Conservation (phyloP, 2,113 vertebrate genomes). For the Fregata magnificens region DNA sequence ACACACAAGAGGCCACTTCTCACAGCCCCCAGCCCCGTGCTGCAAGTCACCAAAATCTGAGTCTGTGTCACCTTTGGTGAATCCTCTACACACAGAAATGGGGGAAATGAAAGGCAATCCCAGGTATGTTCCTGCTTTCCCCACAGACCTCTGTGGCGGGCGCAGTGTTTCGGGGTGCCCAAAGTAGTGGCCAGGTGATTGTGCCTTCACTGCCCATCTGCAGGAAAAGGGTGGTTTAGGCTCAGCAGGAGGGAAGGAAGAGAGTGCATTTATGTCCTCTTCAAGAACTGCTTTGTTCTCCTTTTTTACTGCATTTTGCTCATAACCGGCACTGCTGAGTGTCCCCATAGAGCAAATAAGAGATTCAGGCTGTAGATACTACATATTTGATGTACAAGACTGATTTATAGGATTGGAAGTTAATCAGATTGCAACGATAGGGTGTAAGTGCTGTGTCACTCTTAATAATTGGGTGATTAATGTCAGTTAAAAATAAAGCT, state of each 20-base stretch:
- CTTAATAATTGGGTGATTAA: slow-evolving; percentile 59
- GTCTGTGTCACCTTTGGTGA: background rate
- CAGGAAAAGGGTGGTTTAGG: background rate
- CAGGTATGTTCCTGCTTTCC: background rate
- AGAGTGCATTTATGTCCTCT: background rate
- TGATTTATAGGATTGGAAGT: slow-evolving; percentile 51
- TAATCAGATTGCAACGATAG: slow-evolving; percentile 47
- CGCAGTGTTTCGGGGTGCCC: background rate
- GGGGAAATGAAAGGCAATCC: background rate
- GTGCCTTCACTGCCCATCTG: background rate
- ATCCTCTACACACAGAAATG: background rate
- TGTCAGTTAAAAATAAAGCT: slow-evolving; percentile 27
- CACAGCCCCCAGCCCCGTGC: background rate
- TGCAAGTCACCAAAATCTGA: background rate
- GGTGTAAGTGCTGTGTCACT: slow-evolving; percentile 39
- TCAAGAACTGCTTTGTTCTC: background rate
- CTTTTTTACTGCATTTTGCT: background rate
- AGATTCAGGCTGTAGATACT: background rate
- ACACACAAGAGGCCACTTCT: background rate
- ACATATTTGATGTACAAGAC: background rate
- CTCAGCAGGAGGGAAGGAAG: background rate
- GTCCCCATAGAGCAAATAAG: slow-evolving; percentile 25
- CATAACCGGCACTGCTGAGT: background rate
- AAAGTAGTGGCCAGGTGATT: background rate
- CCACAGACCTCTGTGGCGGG: background rate